Evolutionary conservation across 2,888 invertebrate species (phyloP), one percentile per base, ranked within the genome.

Genomic region (Onchidella celtica): DNA sequence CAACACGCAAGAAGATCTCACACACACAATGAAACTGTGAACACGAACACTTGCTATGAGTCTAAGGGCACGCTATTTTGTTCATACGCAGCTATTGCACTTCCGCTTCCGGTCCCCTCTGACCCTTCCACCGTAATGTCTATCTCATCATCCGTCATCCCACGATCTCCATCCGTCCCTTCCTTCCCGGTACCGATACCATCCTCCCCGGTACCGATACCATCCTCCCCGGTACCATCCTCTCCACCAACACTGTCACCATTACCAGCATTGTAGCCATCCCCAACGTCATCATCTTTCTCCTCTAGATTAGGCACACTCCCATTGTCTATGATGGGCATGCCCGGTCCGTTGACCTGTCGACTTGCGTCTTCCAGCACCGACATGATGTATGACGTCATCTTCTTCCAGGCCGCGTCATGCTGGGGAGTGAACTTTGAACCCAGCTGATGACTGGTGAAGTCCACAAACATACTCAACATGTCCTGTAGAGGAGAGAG

Each of bases 331-430:
- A 29, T 29, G 24, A 21, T 1, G 9, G 11, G 21, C 9, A 6
- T 21, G 0, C 29, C 14, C 29, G 9, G 27, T 3, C 27, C 47
- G 17, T 55, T 32, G 0, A n/a, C 2, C 3, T 72, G 72, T 1
- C 24, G 72, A n/a, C 32, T 55, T 3, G 72, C 72, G 2, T 74
- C 74, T 38, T 74, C 74, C 17, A 74, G 27, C 21, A 74, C 74
- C 0, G 61, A 1, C 38, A 74, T 59, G 6, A 74, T 61, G 11
- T 74, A 61, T 38, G 38, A 24, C 1, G 34, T 74, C 38, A 74
- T 38, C 61, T 74, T 74, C n/a, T 29, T 59, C 74, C 74, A 74
- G n/a, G 74, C 74, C 6, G 63, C 29, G 11, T 74, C 74, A 61
- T 74, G 74, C 1, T 61, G 74, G 4, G 38, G 21, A 17, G 74